Percentiles rank a stretch among this genome's conserved stretches.
These are phyloP conservation scores for Sphaeridia pumilis DNA, from an alignment of 2,888 invertebrate species.

Conservation along the genomic window DNA sequence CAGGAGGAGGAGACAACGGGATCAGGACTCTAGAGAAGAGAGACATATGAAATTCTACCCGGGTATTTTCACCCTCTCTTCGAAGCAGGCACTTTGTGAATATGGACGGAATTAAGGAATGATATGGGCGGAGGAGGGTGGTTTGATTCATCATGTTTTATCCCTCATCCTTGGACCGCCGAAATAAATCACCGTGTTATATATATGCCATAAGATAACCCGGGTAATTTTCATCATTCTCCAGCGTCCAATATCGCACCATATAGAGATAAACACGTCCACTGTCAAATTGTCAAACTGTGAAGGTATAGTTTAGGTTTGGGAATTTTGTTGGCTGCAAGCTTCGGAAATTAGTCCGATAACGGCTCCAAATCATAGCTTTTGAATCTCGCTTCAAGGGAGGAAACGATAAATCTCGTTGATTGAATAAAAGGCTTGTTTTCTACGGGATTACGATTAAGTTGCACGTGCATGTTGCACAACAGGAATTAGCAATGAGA, in stretches of 20 bases:
- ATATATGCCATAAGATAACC: no score
- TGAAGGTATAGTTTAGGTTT: no score
- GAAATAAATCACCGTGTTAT: slow-evolving; percentile 1
- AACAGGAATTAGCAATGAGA: no score
- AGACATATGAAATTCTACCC: not conserved
- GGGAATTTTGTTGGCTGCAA: no score
- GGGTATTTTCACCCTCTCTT: not conserved
- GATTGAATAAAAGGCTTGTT: no score
- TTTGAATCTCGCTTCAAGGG: no score
- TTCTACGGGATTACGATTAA: no score
- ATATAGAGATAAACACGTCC: slow-evolving; percentile 3
- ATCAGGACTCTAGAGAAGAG: not conserved
- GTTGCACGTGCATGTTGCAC: no score
- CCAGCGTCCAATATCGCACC: not conserved
- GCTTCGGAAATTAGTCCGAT: no score
- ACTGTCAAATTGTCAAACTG: slow-evolving; percentile 2
- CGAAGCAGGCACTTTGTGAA: not conserved
- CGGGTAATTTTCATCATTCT: slow-evolving; percentile 1
- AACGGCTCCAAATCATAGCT: no score
- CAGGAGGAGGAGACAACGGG: not conserved
- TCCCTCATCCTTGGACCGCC: slow-evolving; percentile 1
- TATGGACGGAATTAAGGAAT: not conserved
- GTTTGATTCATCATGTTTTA: slow-evolving; percentile 4
- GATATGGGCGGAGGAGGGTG: slow-evolving; percentile 2
- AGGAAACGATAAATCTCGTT: no score